Conservation (phyloP, 2,797 vertebrate genomes). For the Mormyrus proboscirostris region DNA sequence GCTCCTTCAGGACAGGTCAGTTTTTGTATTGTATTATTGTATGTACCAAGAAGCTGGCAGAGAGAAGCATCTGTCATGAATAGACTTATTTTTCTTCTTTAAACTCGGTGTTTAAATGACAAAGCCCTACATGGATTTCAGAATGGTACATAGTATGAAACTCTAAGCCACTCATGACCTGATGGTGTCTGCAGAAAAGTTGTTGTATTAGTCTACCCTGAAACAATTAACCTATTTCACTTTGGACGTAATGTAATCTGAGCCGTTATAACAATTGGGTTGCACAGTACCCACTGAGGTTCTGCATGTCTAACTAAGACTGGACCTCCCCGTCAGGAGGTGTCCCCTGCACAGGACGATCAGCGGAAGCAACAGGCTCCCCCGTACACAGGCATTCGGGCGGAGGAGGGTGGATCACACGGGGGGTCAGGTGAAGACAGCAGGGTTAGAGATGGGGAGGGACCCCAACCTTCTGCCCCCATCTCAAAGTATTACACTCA, state of each 20-base stretch:
- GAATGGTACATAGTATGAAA: background rate
- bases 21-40: background rate
- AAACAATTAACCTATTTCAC: background rate
- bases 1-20: constrained; percentile 59
- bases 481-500: constrained; percentile 12
- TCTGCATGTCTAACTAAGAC: background rate
- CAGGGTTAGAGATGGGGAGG: constrained; percentile 50
- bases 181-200: background rate
- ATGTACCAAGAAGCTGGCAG: background rate
- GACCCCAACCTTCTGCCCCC: constrained; percentile 44
- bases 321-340: constrained; percentile 48
- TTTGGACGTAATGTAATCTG: background rate
- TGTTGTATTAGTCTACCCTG: background rate
- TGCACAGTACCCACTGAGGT: background rate
- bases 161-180: background rate
- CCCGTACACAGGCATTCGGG: constrained; percentile 26
- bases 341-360: constrained; percentile 44
- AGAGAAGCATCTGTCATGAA: background rate
- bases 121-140: background rate
- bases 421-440: constrained; percentile 44
- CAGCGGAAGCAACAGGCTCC: constrained; percentile 53
- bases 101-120: background rate
- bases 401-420: constrained; percentile 34
- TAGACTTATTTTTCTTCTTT: background rate
- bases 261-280: background rate